A percentile compares a stretch with the other conserved stretches of the same genome.
phyloP scores from a whole-genome alignment of 2,888 invertebrate genomes.

The Taenaris catops region DNA sequence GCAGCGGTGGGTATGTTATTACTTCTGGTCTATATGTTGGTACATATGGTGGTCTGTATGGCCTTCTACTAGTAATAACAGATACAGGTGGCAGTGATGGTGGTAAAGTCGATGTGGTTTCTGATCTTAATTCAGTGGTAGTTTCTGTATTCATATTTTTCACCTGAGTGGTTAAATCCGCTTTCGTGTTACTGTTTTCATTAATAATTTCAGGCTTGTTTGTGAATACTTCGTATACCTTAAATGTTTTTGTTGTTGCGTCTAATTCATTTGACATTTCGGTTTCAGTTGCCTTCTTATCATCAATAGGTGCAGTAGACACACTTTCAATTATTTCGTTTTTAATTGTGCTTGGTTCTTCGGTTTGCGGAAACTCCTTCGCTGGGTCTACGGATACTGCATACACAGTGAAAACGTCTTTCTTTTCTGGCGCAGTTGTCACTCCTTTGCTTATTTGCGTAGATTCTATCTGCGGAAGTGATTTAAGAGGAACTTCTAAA shows the following conservation, averaged over 20 bases:
- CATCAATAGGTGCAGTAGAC: slow-evolving; percentile 55
- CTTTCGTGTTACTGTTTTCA: slow-evolving; percentile 29
- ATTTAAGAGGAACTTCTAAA: slow-evolving; percentile 38
- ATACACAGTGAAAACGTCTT: slow-evolving; percentile 45
- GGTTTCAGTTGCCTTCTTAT: slow-evolving; percentile 35
- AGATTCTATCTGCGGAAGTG: slow-evolving; percentile 33
- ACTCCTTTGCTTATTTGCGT: slow-evolving; percentile 27
- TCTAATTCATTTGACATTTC: slow-evolving; percentile 46
- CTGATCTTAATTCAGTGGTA: slow-evolving; percentile 55
- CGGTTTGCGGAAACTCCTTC: slow-evolving; percentile 31
- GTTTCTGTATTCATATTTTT: slow-evolving; percentile 54
- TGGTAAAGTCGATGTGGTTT: slow-evolving; percentile 55
- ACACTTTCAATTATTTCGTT: slow-evolving; percentile 56
- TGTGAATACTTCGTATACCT: slow-evolving; percentile 62
- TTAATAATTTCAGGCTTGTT: slow-evolving; percentile 34
- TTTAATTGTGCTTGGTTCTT: slow-evolving; percentile 32
- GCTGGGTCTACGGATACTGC: slow-evolving; percentile 39
- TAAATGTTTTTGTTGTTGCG: slow-evolving; percentile 53
- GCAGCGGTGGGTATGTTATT: slow-evolving; percentile 56
- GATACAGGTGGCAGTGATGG: slow-evolving; percentile 39
- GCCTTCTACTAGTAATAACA: slow-evolving; percentile 31
- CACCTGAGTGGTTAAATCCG: slow-evolving; percentile 41
- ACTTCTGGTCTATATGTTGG: slow-evolving; percentile 42
- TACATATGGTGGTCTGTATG: slow-evolving; percentile 33
- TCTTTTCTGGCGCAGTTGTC: slow-evolving; percentile 31